Evolutionary conservation across 2,888 invertebrate genomes (phyloP).

Genomic region (Onthophagus sagittarius): DNA sequence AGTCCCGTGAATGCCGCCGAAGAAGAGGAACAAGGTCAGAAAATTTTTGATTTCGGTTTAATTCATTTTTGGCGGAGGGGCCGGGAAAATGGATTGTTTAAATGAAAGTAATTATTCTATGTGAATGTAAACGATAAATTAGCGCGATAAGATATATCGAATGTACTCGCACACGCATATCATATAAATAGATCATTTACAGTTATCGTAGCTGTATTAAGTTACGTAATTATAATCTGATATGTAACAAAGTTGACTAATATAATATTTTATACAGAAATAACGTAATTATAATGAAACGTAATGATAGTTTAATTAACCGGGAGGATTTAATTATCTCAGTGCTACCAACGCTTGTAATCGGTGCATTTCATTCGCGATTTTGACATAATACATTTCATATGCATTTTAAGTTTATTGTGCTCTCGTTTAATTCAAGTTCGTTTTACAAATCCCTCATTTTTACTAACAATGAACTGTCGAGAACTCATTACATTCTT

Average conservation of each 20-base stretch:
- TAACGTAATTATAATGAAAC: not conserved
- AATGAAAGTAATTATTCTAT: not conserved
- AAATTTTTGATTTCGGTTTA: not conserved
- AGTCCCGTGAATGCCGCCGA: constrained; percentile 38
- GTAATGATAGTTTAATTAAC: not conserved
- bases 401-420: not conserved
- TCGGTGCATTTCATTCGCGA: not conserved
- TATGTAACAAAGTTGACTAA: not conserved
- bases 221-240: not conserved
- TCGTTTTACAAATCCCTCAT: not conserved
- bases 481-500: too few species aligned
- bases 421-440: not conserved
- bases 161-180: not conserved
- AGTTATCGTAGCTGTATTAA: not conserved
- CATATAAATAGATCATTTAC: not conserved
- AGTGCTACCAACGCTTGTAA: not conserved
- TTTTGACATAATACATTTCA: not conserved
- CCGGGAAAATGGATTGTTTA: not conserved
- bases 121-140: not conserved
- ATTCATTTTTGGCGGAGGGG: not conserved
- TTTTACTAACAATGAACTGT: too few species aligned
- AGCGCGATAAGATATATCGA: not conserved
- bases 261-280: not conserved
- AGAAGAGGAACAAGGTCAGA: constrained; percentile 35
- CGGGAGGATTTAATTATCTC: not conserved